Base-by-base conservation (phyloP, 2,113 vertebrate genomes). In the Triplophysa tibetana region DNA sequence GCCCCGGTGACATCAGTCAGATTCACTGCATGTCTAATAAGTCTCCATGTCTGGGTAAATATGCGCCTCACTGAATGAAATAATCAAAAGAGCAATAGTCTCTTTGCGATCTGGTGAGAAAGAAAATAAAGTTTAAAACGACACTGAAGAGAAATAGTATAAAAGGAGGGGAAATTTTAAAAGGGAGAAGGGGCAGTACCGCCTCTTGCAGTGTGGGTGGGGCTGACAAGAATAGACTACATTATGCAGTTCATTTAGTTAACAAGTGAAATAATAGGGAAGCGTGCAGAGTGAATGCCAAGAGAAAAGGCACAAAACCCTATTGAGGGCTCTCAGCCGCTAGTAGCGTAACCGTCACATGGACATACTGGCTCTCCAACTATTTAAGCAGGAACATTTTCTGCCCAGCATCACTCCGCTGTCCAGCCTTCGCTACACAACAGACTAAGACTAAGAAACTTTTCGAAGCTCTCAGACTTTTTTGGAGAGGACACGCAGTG, bases 231-330 rank as follows among this genome's bases (percentile, higher is more conserved):
- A 98, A 96, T 96, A 93, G 95, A 96, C 95, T 96, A 95, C 96
- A 98, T 99, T 99, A 96, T 98, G 96, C 96, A 96, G 96, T 96
- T 97, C 95, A 97, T 99, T 96, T 96, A 97, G 96, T 96, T 96
- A 97, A 96, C 96, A 96, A 98, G 96, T 96, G 96, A 96, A 96
- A 97, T 96, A 97, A 97, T 96, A 94, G 95, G 95, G 96, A 96
- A 94, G 96, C 96, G 97, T 97, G 96, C 96, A 94, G 95, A 95
- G 95, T 95, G 96, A 97, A 97, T 97, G 94, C 95, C 95, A 93
- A 94, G 95, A 96, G 96, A 95, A 96, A 93, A 94, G 94, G 92
- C 96, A 96, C 96, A 97, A 96, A 97, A 95, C 94, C 93, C 96
- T 92, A 96, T 97, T 97, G 96, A 98, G 95, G 89, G 94, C 93